Base-by-base conservation (phyloP, 2,797 vertebrate genomes). In the Neostethus bicornis region DNA sequence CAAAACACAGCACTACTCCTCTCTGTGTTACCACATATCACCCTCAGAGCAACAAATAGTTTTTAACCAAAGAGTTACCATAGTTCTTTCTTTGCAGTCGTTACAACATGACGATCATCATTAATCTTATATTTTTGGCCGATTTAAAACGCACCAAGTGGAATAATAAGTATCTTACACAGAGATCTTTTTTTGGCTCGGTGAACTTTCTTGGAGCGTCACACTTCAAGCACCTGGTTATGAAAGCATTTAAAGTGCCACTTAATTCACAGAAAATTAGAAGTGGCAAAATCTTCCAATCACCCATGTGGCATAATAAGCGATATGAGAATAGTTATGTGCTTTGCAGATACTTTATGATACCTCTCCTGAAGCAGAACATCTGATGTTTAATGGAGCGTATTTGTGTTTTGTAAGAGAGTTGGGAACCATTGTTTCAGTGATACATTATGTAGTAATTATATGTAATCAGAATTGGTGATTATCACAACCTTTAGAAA, bases 11-110 rank as follows among this genome's bases (percentile, higher is more conserved):
- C 78, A 67, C 61, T n/a, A 62, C 70, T 83, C 70, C 61, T 76
- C 61, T 74, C 75, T 65, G 73, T 83, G 83, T 87, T 85, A 82
- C 83, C 82, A 85, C 59, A 75, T 79, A 80, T 86, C 85, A 85
- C 82, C 82, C 83, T 77, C 67, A 51, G 75, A 80, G 80, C 78
- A 62, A 63, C 79, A 77, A 51, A 84, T 86, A 84, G 73, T 81
- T 81, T 16, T 59, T 77, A 69, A 63, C 73, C 76, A 71, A 58
- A 56, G 46, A 45, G 47, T 69, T 81, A 70, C 74, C 64, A 32
- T 78, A 66, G 71, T 59, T 38, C 46, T 77, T 84, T 54, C 47
- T 61, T 72, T 55, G 64, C 44, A 24, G 50, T 64, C 10, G 13
- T 67, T 39, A 19, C 70, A 51, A 35, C 46, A 54, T 72, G 61